Evolutionary conservation across 2,797 vertebrate species (phyloP).

Genomic region (Halcyon badia): DNA sequence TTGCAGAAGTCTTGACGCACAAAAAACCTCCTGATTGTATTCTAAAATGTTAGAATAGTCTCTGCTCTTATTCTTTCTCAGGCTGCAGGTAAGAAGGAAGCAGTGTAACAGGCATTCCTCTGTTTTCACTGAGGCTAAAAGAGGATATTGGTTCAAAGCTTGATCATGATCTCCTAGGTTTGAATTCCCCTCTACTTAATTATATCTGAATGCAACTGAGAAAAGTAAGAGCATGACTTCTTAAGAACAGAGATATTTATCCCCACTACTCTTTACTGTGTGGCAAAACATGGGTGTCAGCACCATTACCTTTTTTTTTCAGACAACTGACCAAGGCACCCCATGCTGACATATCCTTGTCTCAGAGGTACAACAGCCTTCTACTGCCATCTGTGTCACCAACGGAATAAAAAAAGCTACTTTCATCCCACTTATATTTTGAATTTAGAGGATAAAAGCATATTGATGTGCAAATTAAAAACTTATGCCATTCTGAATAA

Average conservation of each 20-base stretch:
- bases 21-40: neutral
- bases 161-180: neutral
- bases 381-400: neutral
- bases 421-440: neutral
- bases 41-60: neutral
- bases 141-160: neutral
- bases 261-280: neutral
- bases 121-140: neutral
- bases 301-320: neutral
- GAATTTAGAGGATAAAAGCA: neutral
- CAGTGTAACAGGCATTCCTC: neutral
- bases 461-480: neutral
- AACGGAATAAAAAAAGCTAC: neutral
- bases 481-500: rapidly evolving
- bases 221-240: neutral
- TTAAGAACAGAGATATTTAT: neutral
- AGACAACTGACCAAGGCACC: neutral
- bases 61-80: neutral
- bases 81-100: neutral
- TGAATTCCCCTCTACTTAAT: neutral
- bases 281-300: neutral
- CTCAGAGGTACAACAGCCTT: neutral
- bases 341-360: neutral
- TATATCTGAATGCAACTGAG: neutral
- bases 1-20: neutral